Evolutionary conservation across 1,140 invertebrate genomes (phyloP), one percentile per base, ranked within the genome.

Genomic region (Aphelenchoides besseyi): DNA sequence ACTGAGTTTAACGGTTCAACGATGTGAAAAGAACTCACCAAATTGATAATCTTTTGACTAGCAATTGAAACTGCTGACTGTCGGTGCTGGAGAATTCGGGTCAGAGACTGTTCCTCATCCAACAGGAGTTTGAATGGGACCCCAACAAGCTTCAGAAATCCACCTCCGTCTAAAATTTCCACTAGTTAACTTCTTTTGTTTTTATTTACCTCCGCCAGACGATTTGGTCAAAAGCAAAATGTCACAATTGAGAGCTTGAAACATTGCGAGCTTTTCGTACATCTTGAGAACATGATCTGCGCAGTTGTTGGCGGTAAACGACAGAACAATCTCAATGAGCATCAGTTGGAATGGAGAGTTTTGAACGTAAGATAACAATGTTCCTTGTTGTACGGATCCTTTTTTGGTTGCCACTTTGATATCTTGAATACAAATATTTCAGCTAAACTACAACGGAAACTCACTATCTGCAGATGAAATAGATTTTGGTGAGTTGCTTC

Each of bases 71-170:
- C 33, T 8, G 73, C 79, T 2, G 76, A 80, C 30, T 76, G 77
- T 41, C 76, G 74, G 41, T 78, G 78, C 53, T 52, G 35, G 36
- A 78, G 37, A 48, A 78, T 72, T 61, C 77, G 72, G 54, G 57
- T 57, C 68, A 78, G 57, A 12, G 78, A 80, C 28, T 78, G 53
- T 33, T 77, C 62, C 69, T 78, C 76, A 62, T 78, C 77, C 36
- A 78, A 52, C 35, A 78, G 59, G 35, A 71, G 62, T 54, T 69
- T 37, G 29, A 76, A 76, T 18, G 74, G 74, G 54, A 78, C 77
- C 54, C 76, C 76, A 32, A 78, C 80, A 52, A 78, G 68, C 37
- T 78, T 78, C 18, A 78, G 41, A 62, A 78, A 78, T n/a, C 76
- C 76, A 28, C 78, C 64, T 29, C 76, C 76, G 28, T 62, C 76